Evolutionary conservation across 2,888 invertebrate species (phyloP).

Genomic region (Autographa gamma): DNA sequence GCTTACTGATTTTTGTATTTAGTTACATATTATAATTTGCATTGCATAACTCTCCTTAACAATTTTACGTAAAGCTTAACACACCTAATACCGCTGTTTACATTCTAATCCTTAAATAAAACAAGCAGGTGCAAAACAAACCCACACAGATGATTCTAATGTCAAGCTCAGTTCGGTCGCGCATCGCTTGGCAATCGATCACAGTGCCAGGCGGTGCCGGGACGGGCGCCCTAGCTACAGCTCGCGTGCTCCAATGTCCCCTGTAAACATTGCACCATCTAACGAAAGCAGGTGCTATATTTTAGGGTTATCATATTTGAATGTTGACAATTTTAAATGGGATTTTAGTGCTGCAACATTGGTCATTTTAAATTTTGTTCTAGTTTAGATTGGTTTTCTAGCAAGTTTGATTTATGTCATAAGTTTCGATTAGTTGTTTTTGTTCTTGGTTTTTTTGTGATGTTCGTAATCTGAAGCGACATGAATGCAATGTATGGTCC

Average conservation of each 20-base stretch:
- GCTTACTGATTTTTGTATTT: too few species aligned
- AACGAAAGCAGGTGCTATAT: slow-evolving; percentile 85
- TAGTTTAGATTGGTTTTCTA: background rate
- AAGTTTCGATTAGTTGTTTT: background rate
- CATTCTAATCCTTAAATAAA: slow-evolving; percentile 29
- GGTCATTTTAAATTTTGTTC: background rate
- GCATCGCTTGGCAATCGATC: slow-evolving; percentile 64
- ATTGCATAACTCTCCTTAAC: too few species aligned
- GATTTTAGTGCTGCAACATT: slow-evolving; percentile 13
- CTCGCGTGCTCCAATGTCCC: slow-evolving; percentile 54
- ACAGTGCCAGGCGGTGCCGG: slow-evolving; percentile 70
- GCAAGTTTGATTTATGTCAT: background rate
- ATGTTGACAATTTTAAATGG: slow-evolving; percentile 1
- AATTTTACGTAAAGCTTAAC: background rate
- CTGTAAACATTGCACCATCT: slow-evolving; percentile 86
- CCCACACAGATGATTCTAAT: slow-evolving; percentile 31
- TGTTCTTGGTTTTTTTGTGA: background rate
- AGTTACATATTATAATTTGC: too few species aligned
- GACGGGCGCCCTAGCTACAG: slow-evolving; percentile 56
- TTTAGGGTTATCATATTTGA: slow-evolving; percentile 24
- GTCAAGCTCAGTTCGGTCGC: slow-evolving; percentile 20
- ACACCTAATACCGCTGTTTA: slow-evolving; percentile 15
- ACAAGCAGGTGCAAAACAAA: slow-evolving; percentile 48
- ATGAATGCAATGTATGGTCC: too few species aligned
- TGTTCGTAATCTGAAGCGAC: too few species aligned